Percentiles rank a stretch among this genome's conserved stretches.
Conservation (phyloP, 2,113 vertebrate genomes). For the Crotalus viridis region DNA sequence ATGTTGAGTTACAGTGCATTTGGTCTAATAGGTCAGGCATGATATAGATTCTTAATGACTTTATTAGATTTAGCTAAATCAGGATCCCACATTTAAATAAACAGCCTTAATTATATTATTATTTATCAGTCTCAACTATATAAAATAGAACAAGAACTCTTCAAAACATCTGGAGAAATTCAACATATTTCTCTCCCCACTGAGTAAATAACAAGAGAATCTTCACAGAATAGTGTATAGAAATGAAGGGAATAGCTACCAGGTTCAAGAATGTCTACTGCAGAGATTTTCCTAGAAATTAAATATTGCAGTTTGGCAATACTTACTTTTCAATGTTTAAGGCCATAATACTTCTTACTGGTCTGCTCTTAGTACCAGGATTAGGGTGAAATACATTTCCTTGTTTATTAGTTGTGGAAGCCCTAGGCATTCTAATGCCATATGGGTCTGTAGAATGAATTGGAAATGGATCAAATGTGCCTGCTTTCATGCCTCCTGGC, state of each 20-base stretch:
- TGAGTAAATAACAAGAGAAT: background rate
- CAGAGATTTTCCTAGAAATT: background rate
- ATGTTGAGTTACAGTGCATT: background rate
- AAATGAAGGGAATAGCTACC: background rate
- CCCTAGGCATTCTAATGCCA: constrained; percentile 34
- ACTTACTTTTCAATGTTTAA: constrained; percentile 78
- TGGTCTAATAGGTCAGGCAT: background rate
- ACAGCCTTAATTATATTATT: background rate
- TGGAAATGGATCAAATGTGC: constrained; percentile 80
- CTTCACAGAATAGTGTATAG: background rate
- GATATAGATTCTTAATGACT: background rate
- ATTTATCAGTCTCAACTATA: background rate
- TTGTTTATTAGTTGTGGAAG: constrained; percentile 37
- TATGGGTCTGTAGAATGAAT: constrained; percentile 74
- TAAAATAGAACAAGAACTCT: background rate
- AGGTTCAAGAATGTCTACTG: background rate
- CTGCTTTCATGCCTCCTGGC: constrained; percentile 83
- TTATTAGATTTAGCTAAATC: background rate
- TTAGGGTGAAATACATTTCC: constrained; percentile 71
- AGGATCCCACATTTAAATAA: background rate
- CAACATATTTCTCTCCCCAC: background rate
- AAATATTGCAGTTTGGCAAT: background rate
- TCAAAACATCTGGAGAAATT: background rate
- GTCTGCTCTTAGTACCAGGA: constrained; percentile 77
- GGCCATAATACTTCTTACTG: constrained; percentile 75